Percentiles rank a stretch among this genome's conserved stretches.
phyloP scores from a whole-genome alignment of 2,113 vertebrate species.

The Plecotus auritus region DNA sequence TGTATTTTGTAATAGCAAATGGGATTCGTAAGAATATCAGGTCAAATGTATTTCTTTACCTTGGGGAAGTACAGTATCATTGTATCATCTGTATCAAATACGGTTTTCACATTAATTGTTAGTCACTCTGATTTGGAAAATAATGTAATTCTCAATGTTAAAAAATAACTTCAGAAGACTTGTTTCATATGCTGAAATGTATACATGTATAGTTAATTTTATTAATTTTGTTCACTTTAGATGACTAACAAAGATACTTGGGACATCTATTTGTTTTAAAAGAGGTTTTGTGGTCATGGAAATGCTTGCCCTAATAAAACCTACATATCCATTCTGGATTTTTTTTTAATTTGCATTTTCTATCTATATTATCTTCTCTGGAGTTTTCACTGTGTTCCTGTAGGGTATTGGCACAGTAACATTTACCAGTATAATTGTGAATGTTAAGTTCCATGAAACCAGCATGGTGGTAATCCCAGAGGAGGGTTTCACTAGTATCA shows the following conservation, averaged over 20 bases:
- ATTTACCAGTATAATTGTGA: not conserved
- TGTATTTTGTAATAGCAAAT: conserved; percentile 32
- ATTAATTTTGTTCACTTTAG: conserved; percentile 7
- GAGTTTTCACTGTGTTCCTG: not conserved
- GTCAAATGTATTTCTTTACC: conserved; percentile 24
- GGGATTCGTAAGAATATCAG: not conserved
- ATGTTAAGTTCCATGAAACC: not conserved
- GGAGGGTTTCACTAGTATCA: not conserved
- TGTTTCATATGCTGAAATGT: conserved; percentile 5
- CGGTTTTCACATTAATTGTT: conserved; percentile 31
- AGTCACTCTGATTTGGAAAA: conserved; percentile 26
- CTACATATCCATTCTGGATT: not conserved
- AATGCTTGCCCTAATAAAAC: conserved; percentile 55
- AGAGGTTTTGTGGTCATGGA: conserved; percentile 3
- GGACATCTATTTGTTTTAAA: not conserved
- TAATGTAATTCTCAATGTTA: not conserved
- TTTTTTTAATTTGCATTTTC: not conserved
- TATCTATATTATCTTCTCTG: not conserved
- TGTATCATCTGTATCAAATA: conserved; percentile 9
- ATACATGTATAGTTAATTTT: not conserved
- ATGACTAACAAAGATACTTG: not conserved
- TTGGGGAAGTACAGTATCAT: not conserved
- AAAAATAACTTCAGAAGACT: not conserved
- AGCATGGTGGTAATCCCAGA: not conserved
- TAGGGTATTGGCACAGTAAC: not conserved